Conservation (phyloP, 2,888 invertebrate genomes). For the Papilio demoleus region DNA sequence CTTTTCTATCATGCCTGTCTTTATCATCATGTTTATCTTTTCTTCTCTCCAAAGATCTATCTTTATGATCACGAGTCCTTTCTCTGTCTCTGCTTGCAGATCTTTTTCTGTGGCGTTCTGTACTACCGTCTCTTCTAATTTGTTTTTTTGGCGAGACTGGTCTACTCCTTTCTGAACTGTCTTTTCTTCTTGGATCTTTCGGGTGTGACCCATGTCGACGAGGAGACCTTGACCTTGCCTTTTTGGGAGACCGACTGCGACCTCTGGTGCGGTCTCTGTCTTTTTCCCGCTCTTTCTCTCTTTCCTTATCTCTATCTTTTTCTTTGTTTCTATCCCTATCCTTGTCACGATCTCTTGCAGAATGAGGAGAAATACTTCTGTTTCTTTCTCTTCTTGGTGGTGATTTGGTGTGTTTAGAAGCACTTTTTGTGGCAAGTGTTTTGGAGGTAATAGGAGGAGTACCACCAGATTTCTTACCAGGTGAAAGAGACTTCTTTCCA, state of each 20-base stretch:
- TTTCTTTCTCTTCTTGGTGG: conserved; percentile 75
- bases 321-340: conserved; percentile 76
- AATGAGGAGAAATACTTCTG: conserved; percentile 70
- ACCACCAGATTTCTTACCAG: conserved; percentile 78
- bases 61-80: conserved; percentile 79
- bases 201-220: conserved; percentile 66
- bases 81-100: conserved; percentile 79
- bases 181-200: conserved; percentile 76
- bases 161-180: conserved; percentile 77
- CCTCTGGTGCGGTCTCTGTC: conserved; percentile 80
- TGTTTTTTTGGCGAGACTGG: conserved; percentile 79
- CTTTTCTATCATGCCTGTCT: conserved; percentile 86
- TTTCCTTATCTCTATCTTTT: conserved; percentile 74
- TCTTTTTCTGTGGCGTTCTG: conserved; percentile 72
- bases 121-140: conserved; percentile 69
- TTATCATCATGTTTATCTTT: conserved; percentile 83
- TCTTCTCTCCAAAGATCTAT: conserved; percentile 75
- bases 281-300: conserved; percentile 73
- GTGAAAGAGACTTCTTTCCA: conserved; percentile 78
- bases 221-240: conserved; percentile 76
- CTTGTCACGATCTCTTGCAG: conserved; percentile 75
- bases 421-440: conserved; percentile 68
- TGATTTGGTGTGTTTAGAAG: conserved; percentile 75
- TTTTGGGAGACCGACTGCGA: conserved; percentile 77
- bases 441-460: conserved; percentile 79